phyloP scores from a whole-genome alignment of 2,113 vertebrate genomes.

The Halcyon malimbica region DNA sequence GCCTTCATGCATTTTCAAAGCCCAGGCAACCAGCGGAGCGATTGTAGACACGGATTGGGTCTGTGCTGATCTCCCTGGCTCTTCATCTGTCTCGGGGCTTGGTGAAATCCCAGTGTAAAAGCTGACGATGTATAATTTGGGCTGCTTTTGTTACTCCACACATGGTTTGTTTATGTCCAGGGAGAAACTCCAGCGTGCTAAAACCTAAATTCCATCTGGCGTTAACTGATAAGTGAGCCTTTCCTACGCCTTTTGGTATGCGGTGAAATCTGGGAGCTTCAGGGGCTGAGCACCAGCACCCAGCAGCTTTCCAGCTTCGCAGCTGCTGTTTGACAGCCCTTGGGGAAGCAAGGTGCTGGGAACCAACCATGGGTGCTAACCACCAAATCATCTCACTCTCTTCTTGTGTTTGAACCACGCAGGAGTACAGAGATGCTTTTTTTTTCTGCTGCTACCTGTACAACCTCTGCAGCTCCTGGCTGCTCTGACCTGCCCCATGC shows the following conservation, averaged over 20 bases:
- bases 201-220: background rate
- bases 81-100: background rate
- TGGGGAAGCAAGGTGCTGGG: background rate
- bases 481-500: background rate
- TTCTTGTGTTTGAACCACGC: background rate
- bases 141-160: background rate
- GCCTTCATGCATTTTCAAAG: background rate
- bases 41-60: background rate
- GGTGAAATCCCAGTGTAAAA: background rate
- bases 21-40: background rate
- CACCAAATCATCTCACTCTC: rapidly evolving
- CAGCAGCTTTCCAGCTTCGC: background rate
- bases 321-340: rapidly evolving
- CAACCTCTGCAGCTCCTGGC: background rate
- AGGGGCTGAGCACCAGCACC: background rate
- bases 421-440: background rate
- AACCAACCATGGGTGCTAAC: background rate
- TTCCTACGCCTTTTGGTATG: background rate
- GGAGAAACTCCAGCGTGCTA: background rate
- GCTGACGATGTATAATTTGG: background rate
- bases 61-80: background rate
- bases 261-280: background rate
- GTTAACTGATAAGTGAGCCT: background rate
- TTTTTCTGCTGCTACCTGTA: background rate
- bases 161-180: background rate